A percentile compares a stretch with the other conserved stretches of the same genome.
These are phyloP conservation scores for Pungitius pungitius DNA, from an alignment of 2,113 vertebrate species.

Conservation along the genomic window DNA sequence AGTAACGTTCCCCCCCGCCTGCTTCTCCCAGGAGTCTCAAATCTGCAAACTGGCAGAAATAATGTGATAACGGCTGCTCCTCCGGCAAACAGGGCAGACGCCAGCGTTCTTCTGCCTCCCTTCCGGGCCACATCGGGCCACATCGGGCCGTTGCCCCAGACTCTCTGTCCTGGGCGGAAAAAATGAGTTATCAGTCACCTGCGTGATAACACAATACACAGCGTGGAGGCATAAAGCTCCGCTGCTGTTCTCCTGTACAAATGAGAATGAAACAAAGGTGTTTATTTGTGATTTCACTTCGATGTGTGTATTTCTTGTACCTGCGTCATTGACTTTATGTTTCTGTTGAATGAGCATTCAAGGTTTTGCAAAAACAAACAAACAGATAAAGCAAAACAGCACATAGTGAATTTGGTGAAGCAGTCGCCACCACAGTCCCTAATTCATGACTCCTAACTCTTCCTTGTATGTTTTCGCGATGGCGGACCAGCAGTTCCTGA, in stretches of 20 bases:
- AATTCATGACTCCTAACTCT: constrained; percentile 60
- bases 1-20: neutral
- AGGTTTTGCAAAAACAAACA: neutral
- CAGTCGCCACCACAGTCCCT: neutral
- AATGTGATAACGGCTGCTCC: constrained; percentile 54
- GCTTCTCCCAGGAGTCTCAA: constrained; percentile 25
- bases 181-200: constrained; percentile 27
- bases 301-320: neutral
- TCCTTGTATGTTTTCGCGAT: constrained; percentile 51
- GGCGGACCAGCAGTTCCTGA: constrained; percentile 55
- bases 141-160: no score
- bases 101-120: constrained; percentile 35
- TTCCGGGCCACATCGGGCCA: neutral
- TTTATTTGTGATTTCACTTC: neutral
- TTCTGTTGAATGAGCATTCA: neutral
- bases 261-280: constrained; percentile 6
- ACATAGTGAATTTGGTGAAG: neutral
- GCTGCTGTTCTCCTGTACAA: neutral
- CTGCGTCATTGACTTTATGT: constrained; percentile 1
- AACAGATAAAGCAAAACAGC: neutral
- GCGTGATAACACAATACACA: constrained; percentile 22
- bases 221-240: neutral
- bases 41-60: constrained; percentile 49
- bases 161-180: neutral
- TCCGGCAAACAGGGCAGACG: constrained; percentile 39